Evolutionary conservation across 1,140 invertebrate species (phyloP), one percentile per base, ranked within the genome.

Genomic region (Odontomachus brunneus): DNA sequence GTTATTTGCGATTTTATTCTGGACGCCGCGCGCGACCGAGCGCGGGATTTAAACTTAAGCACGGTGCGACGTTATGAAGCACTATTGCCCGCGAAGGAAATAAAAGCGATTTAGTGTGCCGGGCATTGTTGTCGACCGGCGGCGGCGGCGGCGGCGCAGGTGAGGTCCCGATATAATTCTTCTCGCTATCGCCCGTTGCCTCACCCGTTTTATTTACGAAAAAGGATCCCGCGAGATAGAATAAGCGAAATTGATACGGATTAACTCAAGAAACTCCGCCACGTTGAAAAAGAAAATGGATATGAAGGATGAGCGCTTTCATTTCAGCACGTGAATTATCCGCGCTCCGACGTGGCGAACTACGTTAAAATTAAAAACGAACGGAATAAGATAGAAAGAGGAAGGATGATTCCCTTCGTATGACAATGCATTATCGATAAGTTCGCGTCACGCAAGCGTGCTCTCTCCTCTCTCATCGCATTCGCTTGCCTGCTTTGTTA

Each of bases 51-150:
- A 84, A 71, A 71, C 51, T 84, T 84, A 84, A 84, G 65, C 29
- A 49, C 55, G 65, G 48, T 44, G 57, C 38, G n/a, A 69, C 65
- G 74, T 84, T 84, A 84, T 84, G 74, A 84, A 80, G 74, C 63
- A 80, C 74, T 84, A 84, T 84, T 80, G 75, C 82, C 63, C 82
- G 74, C 74, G 62, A 66, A 80, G 63, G 48, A 80, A 84, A 84
- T 84, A 84, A 84, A 84, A 84, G 65, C 82, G 74, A 84, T 84
- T 84, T 80, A 84, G 63, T 59, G 82, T 51, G 65, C 60, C 49
- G 62, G 67, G 60, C 62, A 80, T 69, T 80, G 75, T 80, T 80
- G 63, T 80, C 74, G 74, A 67, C 24, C 63, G 63, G 15, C 19
- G n/a, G 53, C 48, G 55, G 74, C 78, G 73, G 19, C 63, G 63